Evolutionary conservation across 2,888 invertebrate genomes (phyloP), one percentile per base, ranked within the genome.

Genomic region (Tinea trinotella): DNA sequence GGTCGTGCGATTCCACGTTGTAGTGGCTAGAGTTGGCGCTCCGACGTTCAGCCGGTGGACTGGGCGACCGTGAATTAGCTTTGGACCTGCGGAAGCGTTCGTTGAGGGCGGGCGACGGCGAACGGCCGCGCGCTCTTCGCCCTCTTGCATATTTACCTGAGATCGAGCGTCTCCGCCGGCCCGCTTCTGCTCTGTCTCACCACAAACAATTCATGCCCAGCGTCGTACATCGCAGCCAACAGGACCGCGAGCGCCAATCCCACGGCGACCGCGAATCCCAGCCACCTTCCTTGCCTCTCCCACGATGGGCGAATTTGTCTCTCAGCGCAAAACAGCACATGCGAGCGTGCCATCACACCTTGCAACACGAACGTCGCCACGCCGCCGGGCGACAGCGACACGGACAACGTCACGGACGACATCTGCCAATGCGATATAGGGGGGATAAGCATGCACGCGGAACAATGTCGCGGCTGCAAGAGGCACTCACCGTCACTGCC

Each of bases 301-400:
- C 48, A 61, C 66, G 53, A 58, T 65, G 57, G 60, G 53, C 49
- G 54, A 48, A 20, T 24, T 3, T 49, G 50, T 66, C 66, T 13
- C 71, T 67, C 56, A 74, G 59, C 57, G 75, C 70, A 53, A 68
- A 71, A 61, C 73, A 70, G 0, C 76, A 72, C 44, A 71, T 72
- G 73, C 73, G 46, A 52, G 54, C 46, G 52, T 46, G 54, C 56
- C 48, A 22, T 50, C 12, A 10, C 53, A 22, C 36, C 53, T 30
- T 9, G 13, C 30, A 30, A 5, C 30, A 12, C 36, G 70, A 74
- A 40, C 13, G 6, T 6, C 13, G 40, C 74, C 56, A 77, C 74
- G 30, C 78, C 78, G 67, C 75, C 74, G 62, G 79, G 80, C 48
- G 77, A 71, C 57, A 76, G 75, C 40, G 44, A 44, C 12, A 12